phyloP scores from a whole-genome alignment of 2,888 invertebrate species.

The Drosophila picticornis region DNA sequence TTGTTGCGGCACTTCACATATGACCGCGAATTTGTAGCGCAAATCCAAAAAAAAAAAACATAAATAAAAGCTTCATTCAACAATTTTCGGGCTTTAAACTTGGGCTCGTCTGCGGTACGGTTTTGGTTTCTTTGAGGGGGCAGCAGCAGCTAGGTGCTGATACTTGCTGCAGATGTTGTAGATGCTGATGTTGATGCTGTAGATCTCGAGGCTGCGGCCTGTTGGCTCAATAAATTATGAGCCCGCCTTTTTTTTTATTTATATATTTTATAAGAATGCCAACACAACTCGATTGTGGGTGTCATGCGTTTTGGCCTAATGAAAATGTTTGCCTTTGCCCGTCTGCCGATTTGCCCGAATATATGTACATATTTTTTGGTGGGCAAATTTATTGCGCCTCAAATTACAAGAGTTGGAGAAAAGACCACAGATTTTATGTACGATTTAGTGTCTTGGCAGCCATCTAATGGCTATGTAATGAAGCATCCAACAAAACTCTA shows the following conservation, averaged over 20 bases:
- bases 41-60: constrained; percentile 50
- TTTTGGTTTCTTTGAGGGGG: constrained; percentile 34
- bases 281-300: constrained; percentile 66
- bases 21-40: constrained; percentile 66
- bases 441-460: constrained; percentile 51
- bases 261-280: constrained; percentile 63
- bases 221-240: constrained; percentile 79
- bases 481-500: constrained; percentile 60
- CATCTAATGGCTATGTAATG: constrained; percentile 63
- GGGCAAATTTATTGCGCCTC: constrained; percentile 78
- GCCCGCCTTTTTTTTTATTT: constrained; percentile 46
- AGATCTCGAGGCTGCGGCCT: constrained; percentile 45
- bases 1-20: constrained; percentile 67
- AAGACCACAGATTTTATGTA: constrained; percentile 26
- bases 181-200: neutral
- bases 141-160: constrained; percentile 22
- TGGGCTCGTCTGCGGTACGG: constrained; percentile 37
- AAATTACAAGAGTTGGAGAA: constrained; percentile 59
- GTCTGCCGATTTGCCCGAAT: neutral
- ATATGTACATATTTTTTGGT: constrained; percentile 45
- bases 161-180: constrained; percentile 38
- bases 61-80: constrained; percentile 67
- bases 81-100: constrained; percentile 33
- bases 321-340: constrained; percentile 66
- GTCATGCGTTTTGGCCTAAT: constrained; percentile 73